Evolutionary conservation across 2,113 vertebrate genomes (phyloP), one percentile per base, ranked within the genome.

Genomic region (Lipotes vexillifer): DNA sequence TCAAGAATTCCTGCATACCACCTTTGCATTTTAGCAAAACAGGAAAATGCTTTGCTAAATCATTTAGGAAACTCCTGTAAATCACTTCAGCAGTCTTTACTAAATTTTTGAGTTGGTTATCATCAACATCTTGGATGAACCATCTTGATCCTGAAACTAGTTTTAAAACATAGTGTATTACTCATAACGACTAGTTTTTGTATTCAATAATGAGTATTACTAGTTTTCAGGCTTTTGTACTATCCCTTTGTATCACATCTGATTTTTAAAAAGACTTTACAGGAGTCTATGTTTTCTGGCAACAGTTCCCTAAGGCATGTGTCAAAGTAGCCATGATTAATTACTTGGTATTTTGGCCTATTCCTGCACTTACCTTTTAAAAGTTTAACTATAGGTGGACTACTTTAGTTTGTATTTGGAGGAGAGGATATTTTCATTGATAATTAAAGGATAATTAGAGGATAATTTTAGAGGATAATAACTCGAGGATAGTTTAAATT

Each of bases 11-110:
- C 44, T 96, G 29, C 52, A 36, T 93, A 29, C 1, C 66, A 93
- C 41, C 55, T 74, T 84, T 68, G 23, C 46, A 68, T 93, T 97
- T 95, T 98, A 86, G 33, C 75, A 97, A 72, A 81, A 72, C n/a
- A 95, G 31, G 57, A 95, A 95, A 63, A 2, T 96, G 90, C 80
- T 52, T 52, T 52, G 52, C 15, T 18, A 93, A 85, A 90, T 81
- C 77, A 83, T 38, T 57, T 74, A 86, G 61, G 78, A 90, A 95
- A 96, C 27, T 57, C 31, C 18, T 94, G 3, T 95, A 90, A 38
- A 68, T 93, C 49, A 81, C 20, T 88, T 57, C 57, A 36, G 12
- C 66, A 71, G 0, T 75, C 5, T 59, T 66, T 36, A 88, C 18
- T 49, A 92, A 97, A 33, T 89, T 94, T 59, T 74, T 57, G 21